Conservation (phyloP, 2,113 vertebrate genomes). For the Polyodon spathula region DNA sequence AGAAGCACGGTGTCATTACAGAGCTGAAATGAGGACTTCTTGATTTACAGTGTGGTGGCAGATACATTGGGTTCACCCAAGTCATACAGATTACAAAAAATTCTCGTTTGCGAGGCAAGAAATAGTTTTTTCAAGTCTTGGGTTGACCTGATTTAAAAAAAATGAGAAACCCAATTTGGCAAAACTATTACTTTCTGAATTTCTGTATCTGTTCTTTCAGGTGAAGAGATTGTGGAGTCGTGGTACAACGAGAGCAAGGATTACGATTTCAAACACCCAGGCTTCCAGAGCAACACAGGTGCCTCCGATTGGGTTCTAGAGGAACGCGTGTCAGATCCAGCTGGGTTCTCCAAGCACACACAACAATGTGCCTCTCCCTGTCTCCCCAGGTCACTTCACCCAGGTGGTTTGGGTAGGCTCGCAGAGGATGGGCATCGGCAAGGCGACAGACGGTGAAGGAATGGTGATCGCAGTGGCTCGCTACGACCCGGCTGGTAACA, state of each 20-base stretch:
- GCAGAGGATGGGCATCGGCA: slow-evolving; percentile 28
- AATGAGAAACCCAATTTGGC: too few species aligned
- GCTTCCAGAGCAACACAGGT: slow-evolving; percentile 29
- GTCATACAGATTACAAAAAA: too few species aligned
- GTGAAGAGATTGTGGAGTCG: slow-evolving; percentile 25
- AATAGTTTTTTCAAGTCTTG: not conserved
- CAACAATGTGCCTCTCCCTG: not conserved
- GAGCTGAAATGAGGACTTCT: too few species aligned
- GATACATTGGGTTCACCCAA: too few species aligned
- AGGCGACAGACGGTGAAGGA: slow-evolving; percentile 31
- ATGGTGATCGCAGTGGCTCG: slow-evolving; percentile 27
- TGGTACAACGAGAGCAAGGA: slow-evolving; percentile 38
- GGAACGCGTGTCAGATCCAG: not conserved
- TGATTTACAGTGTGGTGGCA: too few species aligned
- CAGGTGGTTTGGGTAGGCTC: slow-evolving; percentile 37
- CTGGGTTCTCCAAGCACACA: not conserved
- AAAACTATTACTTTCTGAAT: not conserved
- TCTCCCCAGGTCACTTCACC: slow-evolving; percentile 36
- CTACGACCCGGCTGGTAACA: slow-evolving; percentile 35
- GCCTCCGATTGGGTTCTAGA: not conserved
- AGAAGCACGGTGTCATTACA: too few species aligned
- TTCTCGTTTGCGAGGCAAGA: not conserved
- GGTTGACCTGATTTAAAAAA: too few species aligned
- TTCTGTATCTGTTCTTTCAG: slow-evolving; percentile 10
- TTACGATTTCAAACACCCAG: slow-evolving; percentile 30